Percentiles rank a stretch among this genome's conserved stretches.
phyloP scores from a whole-genome alignment of 2,113 vertebrate genomes.

The Oenanthe oenanthe region DNA sequence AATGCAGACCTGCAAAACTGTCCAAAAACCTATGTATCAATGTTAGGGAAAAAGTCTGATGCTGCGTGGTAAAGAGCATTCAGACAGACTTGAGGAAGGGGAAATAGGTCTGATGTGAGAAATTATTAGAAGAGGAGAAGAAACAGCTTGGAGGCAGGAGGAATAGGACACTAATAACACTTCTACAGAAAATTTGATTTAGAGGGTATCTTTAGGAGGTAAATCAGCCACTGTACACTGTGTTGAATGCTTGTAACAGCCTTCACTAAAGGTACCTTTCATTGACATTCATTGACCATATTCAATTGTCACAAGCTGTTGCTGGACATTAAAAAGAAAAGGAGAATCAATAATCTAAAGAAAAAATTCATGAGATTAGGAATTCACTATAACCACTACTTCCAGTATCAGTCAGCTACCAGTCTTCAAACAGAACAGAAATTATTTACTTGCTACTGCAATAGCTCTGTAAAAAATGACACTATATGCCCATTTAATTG shows the following conservation, averaged over 20 bases:
- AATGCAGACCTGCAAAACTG: fast-evolving
- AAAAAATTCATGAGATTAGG: not conserved
- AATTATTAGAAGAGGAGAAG: not conserved
- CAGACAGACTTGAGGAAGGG: not conserved
- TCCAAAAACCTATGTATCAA: not conserved
- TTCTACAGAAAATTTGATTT: not conserved
- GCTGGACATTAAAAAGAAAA: not conserved
- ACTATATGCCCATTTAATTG: not conserved
- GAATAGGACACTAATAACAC: not conserved
- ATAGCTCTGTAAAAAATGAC: not conserved
- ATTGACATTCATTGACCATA: not conserved
- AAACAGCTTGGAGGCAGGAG: not conserved
- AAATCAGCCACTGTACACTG: not conserved
- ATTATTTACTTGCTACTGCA: not conserved
- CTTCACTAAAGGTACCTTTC: not conserved
- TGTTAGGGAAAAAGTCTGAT: not conserved
- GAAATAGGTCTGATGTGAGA: not conserved
- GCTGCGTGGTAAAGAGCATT: not conserved
- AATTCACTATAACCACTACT: not conserved
- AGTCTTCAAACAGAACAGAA: not conserved
- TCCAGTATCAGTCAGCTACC: not conserved
- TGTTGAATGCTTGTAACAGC: not conserved
- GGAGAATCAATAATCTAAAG: not conserved
- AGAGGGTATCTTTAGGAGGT: not conserved
- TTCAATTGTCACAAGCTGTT: not conserved